These are phyloP conservation scores for Origma solitaria DNA, from an alignment of 2,113 vertebrate genomes.

Conservation along the genomic window DNA sequence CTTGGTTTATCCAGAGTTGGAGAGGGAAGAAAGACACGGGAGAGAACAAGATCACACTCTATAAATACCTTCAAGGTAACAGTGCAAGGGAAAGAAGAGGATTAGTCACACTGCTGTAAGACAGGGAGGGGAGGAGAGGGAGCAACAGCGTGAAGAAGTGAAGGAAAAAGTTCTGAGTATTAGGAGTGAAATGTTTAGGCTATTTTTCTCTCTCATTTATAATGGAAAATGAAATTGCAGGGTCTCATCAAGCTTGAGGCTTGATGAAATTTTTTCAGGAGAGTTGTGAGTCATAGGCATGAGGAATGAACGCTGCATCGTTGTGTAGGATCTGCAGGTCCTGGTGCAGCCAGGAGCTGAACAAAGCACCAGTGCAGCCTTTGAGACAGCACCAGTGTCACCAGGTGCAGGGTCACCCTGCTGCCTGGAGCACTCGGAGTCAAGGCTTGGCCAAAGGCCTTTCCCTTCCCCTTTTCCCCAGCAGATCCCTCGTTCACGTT, in stretches of 20 bases:
- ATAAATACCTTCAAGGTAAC: constrained; percentile 55
- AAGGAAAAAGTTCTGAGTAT: not conserved
- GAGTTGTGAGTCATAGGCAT: not conserved
- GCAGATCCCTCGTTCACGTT: accelerated
- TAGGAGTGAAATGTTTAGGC: not conserved
- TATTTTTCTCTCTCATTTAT: not conserved
- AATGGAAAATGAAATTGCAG: not conserved
- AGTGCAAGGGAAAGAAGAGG: not conserved
- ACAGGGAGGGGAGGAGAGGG: not conserved
- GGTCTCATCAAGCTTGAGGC: not conserved
- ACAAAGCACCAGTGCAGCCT: not conserved
- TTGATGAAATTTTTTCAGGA: not conserved
- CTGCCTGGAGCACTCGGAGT: not conserved
- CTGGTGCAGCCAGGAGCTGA: not conserved
- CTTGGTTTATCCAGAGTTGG: not conserved
- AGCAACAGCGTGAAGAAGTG: not conserved
- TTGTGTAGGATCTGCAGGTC: not conserved
- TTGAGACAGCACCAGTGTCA: not conserved
- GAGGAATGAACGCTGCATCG: accelerated
- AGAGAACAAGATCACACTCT: constrained; percentile 13
- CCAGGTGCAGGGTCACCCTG: no score
- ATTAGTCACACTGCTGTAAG: constrained; percentile 37
- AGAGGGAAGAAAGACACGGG: not conserved
- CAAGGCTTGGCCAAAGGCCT: not conserved
- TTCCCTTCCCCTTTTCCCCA: not conserved